Evolutionary conservation across 2,888 invertebrate species (phyloP), one percentile per base, ranked within the genome.

Genomic region (Bellardia pandia): DNA sequence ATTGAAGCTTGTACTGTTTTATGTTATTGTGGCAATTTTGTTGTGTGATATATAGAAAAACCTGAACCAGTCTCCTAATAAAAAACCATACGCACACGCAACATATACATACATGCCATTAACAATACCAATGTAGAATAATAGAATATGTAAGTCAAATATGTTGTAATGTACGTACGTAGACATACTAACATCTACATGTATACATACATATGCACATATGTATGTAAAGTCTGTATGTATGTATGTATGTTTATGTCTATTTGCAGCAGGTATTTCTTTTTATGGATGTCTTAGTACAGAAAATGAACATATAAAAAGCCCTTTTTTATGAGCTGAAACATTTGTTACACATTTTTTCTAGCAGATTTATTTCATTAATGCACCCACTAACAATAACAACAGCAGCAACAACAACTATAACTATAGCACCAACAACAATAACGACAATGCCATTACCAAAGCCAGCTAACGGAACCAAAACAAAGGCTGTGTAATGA

Each of bases 1-100:
- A 62, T 11, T 75, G 33, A 48, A 45, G 16, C 42, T 72, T 69
- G 48, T 53, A 82, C 51, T 75, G 68, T 62, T 69, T 76, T 62
- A 76, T 82, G 75, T 82, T 76, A 82, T 69, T 85, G 60, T 80
- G 62, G 85, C 64, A 85, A 80, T 69, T 82, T 82, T 82, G 68
- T 82, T 68, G 40, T 82, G 60, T 69, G 23, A 75, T 51, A 69
- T 56, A 66, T 23, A 64, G 53, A 37, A 33, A n/a, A 78, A 74
- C 72, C 74, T 78, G 66, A 78, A 78, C 80, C 71, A 80, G 80
- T 80, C 75, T 64, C 23, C 56, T 68, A 74, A 75, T 79, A 75
- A 75, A 74, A 62, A 82, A 14, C 11, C 23, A 30, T 16, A 53
- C 53, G 8, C 56, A 62, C 14, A 77, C 30, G 69, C 53, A 64